These are phyloP conservation scores for Origma solitaria DNA, from an alignment of 2,113 vertebrate species.

Conservation along the genomic window DNA sequence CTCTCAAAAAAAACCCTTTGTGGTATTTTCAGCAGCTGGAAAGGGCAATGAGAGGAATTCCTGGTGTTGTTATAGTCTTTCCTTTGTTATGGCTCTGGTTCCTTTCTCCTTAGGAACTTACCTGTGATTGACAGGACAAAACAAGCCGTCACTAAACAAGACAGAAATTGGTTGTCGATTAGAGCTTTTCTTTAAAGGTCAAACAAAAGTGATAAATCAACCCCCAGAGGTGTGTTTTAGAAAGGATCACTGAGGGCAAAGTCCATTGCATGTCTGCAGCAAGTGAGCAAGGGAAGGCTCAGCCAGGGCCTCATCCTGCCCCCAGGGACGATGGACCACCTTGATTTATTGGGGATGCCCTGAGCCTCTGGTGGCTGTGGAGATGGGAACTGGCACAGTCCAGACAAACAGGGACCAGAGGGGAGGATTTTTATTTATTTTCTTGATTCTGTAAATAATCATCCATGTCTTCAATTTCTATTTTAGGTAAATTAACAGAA, in stretches of 20 bases:
- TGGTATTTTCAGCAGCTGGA: neutral
- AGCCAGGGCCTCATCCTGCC: neutral
- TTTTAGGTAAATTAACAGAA: neutral
- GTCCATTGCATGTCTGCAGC: neutral
- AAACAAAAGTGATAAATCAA: neutral
- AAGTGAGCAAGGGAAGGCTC: rapidly evolving
- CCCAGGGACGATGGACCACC: rapidly evolving
- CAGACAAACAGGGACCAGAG: neutral
- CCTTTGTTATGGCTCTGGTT: neutral
- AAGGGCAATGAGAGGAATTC: neutral
- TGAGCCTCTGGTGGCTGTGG: neutral
- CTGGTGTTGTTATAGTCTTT: neutral
- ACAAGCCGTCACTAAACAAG: neutral
- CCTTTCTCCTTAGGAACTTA: neutral
- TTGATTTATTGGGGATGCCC: rapidly evolving
- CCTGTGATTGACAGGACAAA: neutral
- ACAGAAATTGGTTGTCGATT: neutral
- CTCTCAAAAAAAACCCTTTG: neutral
- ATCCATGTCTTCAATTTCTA: rapidly evolving
- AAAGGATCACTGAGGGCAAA: neutral
- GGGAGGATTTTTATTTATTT: neutral
- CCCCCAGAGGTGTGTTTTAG: neutral
- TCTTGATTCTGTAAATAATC: neutral
- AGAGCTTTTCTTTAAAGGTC: conserved; percentile 19
- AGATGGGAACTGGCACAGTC: neutral